Evolutionary conservation across 2,113 vertebrate genomes (phyloP).

Genomic region (Naja naja): DNA sequence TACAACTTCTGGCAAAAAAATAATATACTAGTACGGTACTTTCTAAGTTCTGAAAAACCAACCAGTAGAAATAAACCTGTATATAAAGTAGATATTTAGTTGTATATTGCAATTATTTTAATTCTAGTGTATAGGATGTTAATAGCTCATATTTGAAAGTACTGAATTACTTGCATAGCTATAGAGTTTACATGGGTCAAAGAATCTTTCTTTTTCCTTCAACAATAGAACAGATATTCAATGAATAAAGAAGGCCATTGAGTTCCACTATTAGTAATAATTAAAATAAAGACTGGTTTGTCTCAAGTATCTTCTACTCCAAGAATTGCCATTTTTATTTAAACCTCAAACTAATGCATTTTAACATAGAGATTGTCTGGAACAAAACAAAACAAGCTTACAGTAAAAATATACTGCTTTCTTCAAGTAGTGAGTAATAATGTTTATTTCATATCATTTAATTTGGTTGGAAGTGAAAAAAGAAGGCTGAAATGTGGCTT

Average conservation of each 20-base stretch:
- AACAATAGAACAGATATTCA: neutral
- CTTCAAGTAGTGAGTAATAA: conserved; percentile 43
- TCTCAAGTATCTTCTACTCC: neutral
- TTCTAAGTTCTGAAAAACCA: neutral
- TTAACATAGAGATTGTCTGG: conserved; percentile 57
- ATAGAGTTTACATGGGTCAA: neutral
- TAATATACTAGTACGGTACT: neutral
- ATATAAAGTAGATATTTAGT: neutral
- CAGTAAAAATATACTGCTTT: conserved; percentile 25
- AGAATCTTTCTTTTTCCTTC: neutral
- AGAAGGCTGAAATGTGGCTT: conserved; percentile 28
- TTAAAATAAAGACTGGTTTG: neutral
- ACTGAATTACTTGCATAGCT: neutral
- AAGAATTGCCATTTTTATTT: conserved; percentile 37
- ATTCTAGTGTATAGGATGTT: neutral
- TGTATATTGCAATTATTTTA: neutral
- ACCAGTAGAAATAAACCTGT: neutral
- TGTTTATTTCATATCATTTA: conserved; percentile 34
- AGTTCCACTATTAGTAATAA: neutral
- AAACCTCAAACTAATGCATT: conserved; percentile 23
- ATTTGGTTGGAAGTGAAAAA: conserved; percentile 45
- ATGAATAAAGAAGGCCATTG: neutral
- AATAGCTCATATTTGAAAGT: neutral
- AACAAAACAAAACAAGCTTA: conserved; percentile 42
- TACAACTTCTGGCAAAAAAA: neutral